Base-by-base conservation (phyloP, 2,888 invertebrate species). In the Eristalinus aeneus region DNA sequence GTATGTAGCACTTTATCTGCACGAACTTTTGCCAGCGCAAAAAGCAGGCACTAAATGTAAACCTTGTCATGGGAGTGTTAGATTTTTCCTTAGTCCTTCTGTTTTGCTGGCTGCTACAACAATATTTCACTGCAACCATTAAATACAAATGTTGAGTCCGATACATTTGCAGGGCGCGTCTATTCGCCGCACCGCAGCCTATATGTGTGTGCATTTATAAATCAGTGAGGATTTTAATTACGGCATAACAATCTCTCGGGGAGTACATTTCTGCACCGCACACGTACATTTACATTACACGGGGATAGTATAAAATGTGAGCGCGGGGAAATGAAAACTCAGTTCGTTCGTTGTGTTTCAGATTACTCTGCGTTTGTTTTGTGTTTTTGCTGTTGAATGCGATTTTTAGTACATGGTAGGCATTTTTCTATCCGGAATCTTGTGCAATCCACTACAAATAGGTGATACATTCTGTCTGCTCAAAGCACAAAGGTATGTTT, bases 221-320 rank as follows among this genome's bases (percentile, higher is more conserved):
- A 86, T 86, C 86, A 69, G 74, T 78, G 73, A 74, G 74, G 82
- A 78, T 86, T 86, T 86, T 86, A 86, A 86, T 86, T 86, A 86
- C 86, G 82, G 82, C 54, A 69, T 77, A 86, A 82, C 77, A 86
- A 86, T 86, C 77, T 73, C 46, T 78, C 53, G 77, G 82, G 71
- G 74, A 82, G 82, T 82, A 46, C n/a, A 46, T 46, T 46, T 46
- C 46, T 46, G 16, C 27, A 8, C 46, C 16, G 5, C 16, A 16
- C 27, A 27, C 27, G 27, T 27, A 27, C 27, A 27, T 27, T 5
- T 27, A 27, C 27, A 27, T 27, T 39, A n/a, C 46, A 16, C 16
- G 46, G 0, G 46, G 39, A 39, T 16, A 16, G 46, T 46, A 16
- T 16, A 16, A 46, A n/a, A 16, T 46, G 71, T 82, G 77, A 81